phyloP scores from a whole-genome alignment of 2,888 invertebrate species.

The Ormyrus thymus region DNA sequence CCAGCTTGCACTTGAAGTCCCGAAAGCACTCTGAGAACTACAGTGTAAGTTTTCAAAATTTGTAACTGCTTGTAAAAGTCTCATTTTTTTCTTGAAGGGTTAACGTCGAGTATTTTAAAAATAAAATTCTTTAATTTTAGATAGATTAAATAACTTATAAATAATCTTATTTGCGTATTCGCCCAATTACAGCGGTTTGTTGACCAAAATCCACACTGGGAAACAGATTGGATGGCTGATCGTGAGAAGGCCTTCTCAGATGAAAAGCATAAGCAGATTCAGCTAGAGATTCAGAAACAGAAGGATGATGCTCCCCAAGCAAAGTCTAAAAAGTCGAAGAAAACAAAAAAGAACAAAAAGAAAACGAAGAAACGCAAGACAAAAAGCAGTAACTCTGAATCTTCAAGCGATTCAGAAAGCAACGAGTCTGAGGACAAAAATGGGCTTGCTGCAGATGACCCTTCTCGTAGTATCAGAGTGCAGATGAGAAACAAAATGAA shows the following conservation, averaged over 20 bases:
- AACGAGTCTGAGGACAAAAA: conserved; percentile 72
- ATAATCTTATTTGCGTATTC: not conserved
- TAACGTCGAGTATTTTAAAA: not conserved
- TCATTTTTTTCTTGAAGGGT: not conserved
- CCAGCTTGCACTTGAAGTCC: conserved; percentile 89
- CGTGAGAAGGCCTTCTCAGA: conserved; percentile 81
- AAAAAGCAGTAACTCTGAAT: conserved; percentile 73
- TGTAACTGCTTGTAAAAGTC: not conserved
- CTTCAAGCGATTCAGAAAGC: conserved; percentile 72
- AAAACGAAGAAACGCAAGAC: conserved; percentile 76
- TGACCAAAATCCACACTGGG: conserved; percentile 91
- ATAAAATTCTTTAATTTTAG: not conserved
- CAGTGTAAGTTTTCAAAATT: conserved; percentile 78
- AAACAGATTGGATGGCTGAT: conserved; percentile 90
- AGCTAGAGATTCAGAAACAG: conserved; percentile 76
- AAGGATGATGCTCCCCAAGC: conserved; percentile 75
- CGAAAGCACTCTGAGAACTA: conserved; percentile 87
- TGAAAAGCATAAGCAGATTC: conserved; percentile 73
- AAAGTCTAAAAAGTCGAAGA: conserved; percentile 79
- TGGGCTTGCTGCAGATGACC: not conserved
- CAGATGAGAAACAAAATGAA: conserved; percentile 80
- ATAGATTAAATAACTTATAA: too few species aligned
- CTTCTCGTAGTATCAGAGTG: conserved; percentile 74
- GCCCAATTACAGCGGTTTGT: conserved; percentile 81
- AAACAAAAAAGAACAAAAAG: conserved; percentile 77